Evolutionary conservation across 1,140 invertebrate genomes (phyloP).

Genomic region (Drosophila leontia): DNA sequence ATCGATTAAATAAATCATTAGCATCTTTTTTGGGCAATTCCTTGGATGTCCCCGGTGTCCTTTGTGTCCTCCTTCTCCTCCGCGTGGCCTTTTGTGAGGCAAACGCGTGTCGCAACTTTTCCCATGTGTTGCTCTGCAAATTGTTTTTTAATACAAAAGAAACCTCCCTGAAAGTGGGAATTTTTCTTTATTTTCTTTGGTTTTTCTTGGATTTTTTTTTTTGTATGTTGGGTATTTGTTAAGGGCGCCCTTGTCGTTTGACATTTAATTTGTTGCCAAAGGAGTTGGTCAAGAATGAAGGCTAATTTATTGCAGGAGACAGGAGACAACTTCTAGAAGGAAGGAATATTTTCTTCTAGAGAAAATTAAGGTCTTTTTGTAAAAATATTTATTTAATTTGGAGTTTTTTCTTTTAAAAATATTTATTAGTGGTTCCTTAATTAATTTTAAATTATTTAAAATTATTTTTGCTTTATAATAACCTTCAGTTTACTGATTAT

Average conservation of each 20-base stretch:
- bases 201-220: not conserved
- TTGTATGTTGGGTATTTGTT: conserved; percentile 15
- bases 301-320: conserved; percentile 58
- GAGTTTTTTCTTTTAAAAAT: too few relatives aligned
- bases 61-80: not conserved
- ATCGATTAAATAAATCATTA: conserved; percentile 85
- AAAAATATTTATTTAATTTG: not conserved
- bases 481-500: accelerated
- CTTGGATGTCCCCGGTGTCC: conserved; percentile 44
- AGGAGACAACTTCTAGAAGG: not conserved
- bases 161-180: conserved; percentile 51
- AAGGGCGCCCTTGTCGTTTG: conserved; percentile 45
- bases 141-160: conserved; percentile 80
- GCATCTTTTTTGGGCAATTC: conserved; percentile 84
- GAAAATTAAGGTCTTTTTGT: not conserved
- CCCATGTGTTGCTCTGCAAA: conserved; percentile 69
- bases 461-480: not conserved
- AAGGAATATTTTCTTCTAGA: not conserved
- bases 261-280: conserved; percentile 77
- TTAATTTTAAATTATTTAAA: not conserved
- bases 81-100: conserved; percentile 29
- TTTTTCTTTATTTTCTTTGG: conserved; percentile 27
- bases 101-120: conserved; percentile 61
- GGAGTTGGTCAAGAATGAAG: conserved; percentile 25
- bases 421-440: too few relatives aligned